A percentile compares a stretch with the other conserved stretches of the same genome.
These are phyloP conservation scores for Clivina fossor DNA, from an alignment of 2,888 invertebrate species.

Conservation along the genomic window DNA sequence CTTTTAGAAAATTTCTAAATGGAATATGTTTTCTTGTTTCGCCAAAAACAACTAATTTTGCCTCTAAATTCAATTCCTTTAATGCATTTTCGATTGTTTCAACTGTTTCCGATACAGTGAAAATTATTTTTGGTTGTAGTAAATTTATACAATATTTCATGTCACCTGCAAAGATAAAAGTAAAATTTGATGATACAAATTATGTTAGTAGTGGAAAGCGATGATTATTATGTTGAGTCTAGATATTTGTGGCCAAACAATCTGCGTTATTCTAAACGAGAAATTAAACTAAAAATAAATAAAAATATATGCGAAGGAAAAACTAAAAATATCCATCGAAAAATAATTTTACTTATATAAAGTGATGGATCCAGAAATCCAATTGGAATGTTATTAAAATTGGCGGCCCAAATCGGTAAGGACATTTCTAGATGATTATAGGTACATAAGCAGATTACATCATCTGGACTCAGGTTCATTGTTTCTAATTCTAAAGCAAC, in stretches of 20 bases:
- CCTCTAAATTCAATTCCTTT: neutral
- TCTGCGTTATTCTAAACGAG: no score
- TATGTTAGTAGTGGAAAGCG: neutral
- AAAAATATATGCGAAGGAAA: neutral
- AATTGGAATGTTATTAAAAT: slow-evolving; percentile 51
- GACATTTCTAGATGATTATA: slow-evolving; percentile 53
- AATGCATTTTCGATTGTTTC: neutral
- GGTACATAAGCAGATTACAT: slow-evolving; percentile 55
- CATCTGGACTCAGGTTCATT: slow-evolving; percentile 51
- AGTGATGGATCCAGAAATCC: slow-evolving; percentile 45
- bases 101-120: neutral
- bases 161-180: neutral
- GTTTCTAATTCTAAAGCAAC: slow-evolving; percentile 53
- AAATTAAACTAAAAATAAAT: no score
- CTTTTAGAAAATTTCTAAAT: neutral
- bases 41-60: neutral
- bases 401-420: slow-evolving; percentile 55
- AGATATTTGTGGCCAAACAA: no score
- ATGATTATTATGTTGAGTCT: no score
- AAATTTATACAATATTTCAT: neutral
- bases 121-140: neutral
- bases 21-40: neutral
- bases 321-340: neutral
- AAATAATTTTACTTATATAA: neutral
- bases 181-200: neutral